Evolutionary conservation across 2,797 vertebrate species (phyloP).

Genomic region (Neomorphus geoffroyi): DNA sequence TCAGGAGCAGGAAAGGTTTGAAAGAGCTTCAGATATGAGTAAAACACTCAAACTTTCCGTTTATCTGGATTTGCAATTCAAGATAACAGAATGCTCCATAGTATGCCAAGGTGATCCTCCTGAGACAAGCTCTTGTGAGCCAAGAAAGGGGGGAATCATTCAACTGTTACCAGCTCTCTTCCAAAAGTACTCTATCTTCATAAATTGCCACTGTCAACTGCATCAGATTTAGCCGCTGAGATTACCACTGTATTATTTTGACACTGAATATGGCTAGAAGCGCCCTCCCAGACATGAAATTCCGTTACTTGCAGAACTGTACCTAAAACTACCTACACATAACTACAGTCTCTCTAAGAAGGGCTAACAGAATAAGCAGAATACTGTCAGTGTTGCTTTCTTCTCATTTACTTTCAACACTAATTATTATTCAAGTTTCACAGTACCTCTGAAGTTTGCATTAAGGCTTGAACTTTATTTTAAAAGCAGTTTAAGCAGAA

Average conservation of each 20-base stretch:
- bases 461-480: background rate
- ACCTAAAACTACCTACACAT: background rate
- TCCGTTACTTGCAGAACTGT: background rate
- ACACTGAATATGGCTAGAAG: background rate
- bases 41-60: background rate
- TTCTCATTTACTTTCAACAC: background rate
- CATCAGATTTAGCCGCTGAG: background rate
- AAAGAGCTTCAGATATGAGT: background rate
- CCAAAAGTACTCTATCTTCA: background rate
- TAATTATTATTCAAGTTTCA: background rate
- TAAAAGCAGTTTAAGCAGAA: background rate
- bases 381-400: background rate
- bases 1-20: background rate
- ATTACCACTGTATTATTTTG: background rate
- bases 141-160: background rate
- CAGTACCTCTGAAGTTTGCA: background rate
- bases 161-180: background rate
- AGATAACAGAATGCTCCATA: background rate
- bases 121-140: background rate
- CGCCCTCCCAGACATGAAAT: background rate
- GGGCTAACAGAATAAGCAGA: background rate
- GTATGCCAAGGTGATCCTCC: background rate
- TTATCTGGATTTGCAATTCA: background rate
- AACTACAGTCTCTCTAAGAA: background rate
- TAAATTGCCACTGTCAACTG: background rate